Evolutionary conservation across 2,888 invertebrate species (phyloP).

Genomic region (Diaphora mendica): DNA sequence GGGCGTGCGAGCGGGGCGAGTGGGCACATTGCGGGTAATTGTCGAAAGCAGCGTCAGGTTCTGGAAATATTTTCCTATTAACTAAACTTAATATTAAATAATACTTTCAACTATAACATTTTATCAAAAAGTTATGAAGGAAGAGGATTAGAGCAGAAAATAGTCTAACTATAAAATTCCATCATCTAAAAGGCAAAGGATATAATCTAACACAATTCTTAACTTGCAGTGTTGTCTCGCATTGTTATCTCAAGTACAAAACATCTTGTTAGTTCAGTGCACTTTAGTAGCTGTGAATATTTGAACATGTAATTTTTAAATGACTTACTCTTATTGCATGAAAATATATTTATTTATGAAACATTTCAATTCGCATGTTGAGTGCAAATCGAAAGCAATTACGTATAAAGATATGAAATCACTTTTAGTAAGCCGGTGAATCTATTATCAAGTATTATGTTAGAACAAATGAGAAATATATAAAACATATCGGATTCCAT

Average conservation of each 20-base stretch:
- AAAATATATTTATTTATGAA: not conserved
- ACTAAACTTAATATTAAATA: not conserved
- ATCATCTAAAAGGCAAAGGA: not conserved
- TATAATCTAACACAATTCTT: not conserved
- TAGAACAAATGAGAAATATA: not conserved
- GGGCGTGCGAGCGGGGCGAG: constrained; percentile 73
- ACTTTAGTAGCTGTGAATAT: not conserved
- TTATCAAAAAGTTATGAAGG: not conserved
- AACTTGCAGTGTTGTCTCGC: not conserved
- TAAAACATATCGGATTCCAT: not conserved
- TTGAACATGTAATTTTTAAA: not conserved
- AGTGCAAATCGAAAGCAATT: not conserved
- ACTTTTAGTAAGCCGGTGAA: not conserved
- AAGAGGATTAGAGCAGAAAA: not conserved
- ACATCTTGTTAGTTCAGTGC: not conserved
- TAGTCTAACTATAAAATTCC: not conserved
- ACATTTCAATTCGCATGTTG: not conserved
- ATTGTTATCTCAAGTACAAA: not conserved
- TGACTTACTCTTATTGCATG: not conserved
- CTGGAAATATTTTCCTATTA: constrained; percentile 62
- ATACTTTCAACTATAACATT: too few species aligned
- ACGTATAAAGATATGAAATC: not conserved
- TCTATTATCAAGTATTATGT: too few species aligned
- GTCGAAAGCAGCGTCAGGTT: constrained; percentile 91
- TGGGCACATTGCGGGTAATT: constrained; percentile 86